phyloP scores from a whole-genome alignment of 2,888 invertebrate species.

The Archips xylosteana region DNA sequence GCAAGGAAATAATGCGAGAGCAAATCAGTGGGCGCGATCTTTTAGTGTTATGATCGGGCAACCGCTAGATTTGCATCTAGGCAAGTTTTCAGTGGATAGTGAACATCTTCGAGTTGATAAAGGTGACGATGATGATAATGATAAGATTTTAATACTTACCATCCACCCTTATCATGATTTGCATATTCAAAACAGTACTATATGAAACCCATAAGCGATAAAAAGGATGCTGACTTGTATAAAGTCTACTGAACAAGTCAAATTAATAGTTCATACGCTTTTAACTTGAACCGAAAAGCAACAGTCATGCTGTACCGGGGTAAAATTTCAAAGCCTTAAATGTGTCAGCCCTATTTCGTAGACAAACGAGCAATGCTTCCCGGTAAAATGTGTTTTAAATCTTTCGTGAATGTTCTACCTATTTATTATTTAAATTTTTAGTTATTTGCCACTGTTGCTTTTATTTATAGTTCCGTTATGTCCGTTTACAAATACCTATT shows the following conservation, averaged over 20 bases:
- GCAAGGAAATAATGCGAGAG: too few relatives aligned
- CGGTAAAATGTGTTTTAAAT: slow-evolving; percentile 26
- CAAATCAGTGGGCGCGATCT: too few relatives aligned
- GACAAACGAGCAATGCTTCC: slow-evolving; percentile 37
- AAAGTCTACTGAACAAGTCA: neutral
- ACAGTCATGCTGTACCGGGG: slow-evolving; percentile 51
- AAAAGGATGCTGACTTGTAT: slow-evolving; percentile 1
- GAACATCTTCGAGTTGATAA: too few relatives aligned
- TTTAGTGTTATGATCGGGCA: too few relatives aligned
- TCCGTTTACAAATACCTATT: too few relatives aligned
- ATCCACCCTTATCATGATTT: neutral
- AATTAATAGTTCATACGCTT: slow-evolving; percentile 11
- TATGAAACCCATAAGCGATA: neutral
- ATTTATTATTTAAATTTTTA: neutral
- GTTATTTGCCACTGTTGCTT: too few relatives aligned
- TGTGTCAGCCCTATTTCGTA: slow-evolving; percentile 54
- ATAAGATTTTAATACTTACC: neutral
- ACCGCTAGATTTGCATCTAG: too few relatives aligned
- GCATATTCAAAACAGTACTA: neutral
- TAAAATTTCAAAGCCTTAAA: slow-evolving; percentile 72
- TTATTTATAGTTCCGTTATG: too few relatives aligned
- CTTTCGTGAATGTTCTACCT: slow-evolving; percentile 17
- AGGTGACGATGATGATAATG: too few relatives aligned
- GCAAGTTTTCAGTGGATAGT: too few relatives aligned
- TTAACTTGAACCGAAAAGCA: slow-evolving; percentile 40